phyloP scores from a whole-genome alignment of 2,113 vertebrate genomes.

The Apistogramma diplotaenia region DNA sequence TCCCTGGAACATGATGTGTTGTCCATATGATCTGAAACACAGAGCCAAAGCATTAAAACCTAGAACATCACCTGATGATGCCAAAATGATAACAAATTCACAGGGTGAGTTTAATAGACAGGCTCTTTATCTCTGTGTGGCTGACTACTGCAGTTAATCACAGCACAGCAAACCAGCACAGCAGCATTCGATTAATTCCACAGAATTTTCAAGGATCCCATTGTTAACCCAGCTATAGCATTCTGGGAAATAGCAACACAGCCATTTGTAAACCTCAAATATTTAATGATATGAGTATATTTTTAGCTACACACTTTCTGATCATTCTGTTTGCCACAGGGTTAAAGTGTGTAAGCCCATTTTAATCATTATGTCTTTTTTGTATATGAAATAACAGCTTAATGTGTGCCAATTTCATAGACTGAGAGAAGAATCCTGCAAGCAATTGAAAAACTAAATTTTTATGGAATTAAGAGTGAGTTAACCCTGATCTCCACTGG shows the following conservation, averaged over 20 bases:
- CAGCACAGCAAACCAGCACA: not conserved
- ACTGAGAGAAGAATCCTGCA: not conserved
- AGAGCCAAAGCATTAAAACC: not conserved
- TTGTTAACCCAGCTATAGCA: not conserved
- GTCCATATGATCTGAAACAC: not conserved
- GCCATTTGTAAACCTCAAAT: not conserved
- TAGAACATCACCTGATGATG: not conserved
- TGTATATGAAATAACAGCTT: not conserved
- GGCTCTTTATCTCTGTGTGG: not conserved
- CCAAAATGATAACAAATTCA: not conserved
- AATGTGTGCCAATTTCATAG: not conserved
- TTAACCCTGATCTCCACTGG: not conserved
- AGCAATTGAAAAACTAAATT: not conserved
- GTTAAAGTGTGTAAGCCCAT: not conserved
- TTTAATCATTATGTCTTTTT: not conserved
- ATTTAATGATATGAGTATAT: not conserved
- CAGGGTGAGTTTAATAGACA: not conserved
- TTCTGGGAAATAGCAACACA: too few species aligned
- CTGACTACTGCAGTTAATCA: not conserved
- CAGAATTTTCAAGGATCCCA: not conserved
- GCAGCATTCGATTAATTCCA: not conserved
- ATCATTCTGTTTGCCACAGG: not conserved
- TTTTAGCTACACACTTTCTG: not conserved
- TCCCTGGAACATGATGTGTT: constrained; percentile 2
- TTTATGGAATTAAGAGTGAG: not conserved